phyloP scores from a whole-genome alignment of 2,888 invertebrate genomes.

The Stenotaenia linearis region DNA sequence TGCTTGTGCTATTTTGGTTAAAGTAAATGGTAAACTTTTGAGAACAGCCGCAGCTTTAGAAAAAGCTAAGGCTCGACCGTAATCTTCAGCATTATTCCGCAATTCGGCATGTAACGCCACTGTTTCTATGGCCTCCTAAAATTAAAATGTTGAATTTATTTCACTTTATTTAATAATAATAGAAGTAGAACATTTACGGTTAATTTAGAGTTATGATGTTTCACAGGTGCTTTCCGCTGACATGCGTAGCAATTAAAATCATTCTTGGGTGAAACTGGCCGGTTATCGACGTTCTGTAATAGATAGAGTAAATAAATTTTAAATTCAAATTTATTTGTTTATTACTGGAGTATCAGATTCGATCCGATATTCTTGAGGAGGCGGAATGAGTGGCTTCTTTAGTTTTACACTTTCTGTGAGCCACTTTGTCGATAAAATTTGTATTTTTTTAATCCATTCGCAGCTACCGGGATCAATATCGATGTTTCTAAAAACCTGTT shows the following conservation, averaged over 20 bases:
- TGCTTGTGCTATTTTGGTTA: neutral
- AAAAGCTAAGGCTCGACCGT: constrained; percentile 26
- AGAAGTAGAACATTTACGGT: neutral
- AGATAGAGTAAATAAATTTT: neutral
- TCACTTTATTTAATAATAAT: neutral
- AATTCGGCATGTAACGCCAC: neutral
- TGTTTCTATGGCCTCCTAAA: neutral
- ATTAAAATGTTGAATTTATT: neutral
- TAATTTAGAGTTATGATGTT: neutral
- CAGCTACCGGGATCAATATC: neutral
- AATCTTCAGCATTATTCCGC: neutral
- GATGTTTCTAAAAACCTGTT: constrained; percentile 24
- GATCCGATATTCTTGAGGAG: neutral
- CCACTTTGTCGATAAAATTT: constrained; percentile 31
- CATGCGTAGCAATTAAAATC: constrained; percentile 13
- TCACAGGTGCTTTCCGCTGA: constrained; percentile 17
- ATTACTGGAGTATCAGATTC: neutral
- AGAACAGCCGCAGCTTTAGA: constrained; percentile 2
- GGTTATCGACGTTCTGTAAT: too few relatives aligned
- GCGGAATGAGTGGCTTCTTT: neutral
- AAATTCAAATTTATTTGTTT: neutral
- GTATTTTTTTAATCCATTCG: neutral
- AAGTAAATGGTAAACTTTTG: constrained; percentile 26
- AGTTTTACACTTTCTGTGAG: constrained; percentile 21
- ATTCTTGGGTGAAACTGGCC: neutral